A percentile compares a stretch with the other conserved stretches of the same genome.
These are phyloP conservation scores for Melipona beecheii DNA, from an alignment of 2,888 invertebrate genomes.

Conservation along the genomic window DNA sequence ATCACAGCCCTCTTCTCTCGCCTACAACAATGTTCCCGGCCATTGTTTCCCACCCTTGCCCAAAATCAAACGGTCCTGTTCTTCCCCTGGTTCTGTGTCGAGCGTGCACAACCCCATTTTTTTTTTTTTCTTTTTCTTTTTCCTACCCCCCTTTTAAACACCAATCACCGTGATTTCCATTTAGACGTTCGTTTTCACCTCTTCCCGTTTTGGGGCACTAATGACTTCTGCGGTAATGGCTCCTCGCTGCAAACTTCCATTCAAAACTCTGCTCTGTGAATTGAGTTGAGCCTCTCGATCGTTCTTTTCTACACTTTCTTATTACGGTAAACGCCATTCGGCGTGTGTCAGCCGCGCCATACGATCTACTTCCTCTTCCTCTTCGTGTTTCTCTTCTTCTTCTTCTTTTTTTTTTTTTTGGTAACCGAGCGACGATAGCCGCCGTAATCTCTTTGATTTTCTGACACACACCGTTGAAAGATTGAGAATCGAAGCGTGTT, in stretches of 20 bases:
- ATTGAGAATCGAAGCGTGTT: not conserved
- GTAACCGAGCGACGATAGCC: not conserved
- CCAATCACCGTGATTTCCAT: slow-evolving; percentile 67
- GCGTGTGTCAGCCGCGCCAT: not conserved
- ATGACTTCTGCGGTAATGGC: slow-evolving; percentile 59
- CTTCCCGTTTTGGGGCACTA: slow-evolving; percentile 53
- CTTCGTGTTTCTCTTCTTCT: not conserved
- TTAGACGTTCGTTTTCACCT: slow-evolving; percentile 55
- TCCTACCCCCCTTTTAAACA: slow-evolving; percentile 54
- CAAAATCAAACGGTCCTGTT: slow-evolving; percentile 61
- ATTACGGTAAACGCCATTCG: not conserved
- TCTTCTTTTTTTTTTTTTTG: too few relatives aligned
- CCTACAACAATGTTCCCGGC: slow-evolving; percentile 58
- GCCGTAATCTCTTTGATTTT: not conserved
- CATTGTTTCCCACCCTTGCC: slow-evolving; percentile 60
- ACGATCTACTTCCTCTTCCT: not conserved
- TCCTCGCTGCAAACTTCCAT: slow-evolving; percentile 47
- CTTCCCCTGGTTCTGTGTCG: slow-evolving; percentile 28
- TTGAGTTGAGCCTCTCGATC: slow-evolving; percentile 53
- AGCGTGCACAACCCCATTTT: slow-evolving; percentile 44
- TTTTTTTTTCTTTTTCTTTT: not conserved
- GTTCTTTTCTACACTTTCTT: slow-evolving; percentile 20
- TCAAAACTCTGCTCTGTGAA: slow-evolving; percentile 58
- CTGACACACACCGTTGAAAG: not conserved
- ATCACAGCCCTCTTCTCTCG: slow-evolving; percentile 53